These are phyloP conservation scores for Oryzias celebensis DNA, from an alignment of 2,113 vertebrate species.

Conservation along the genomic window DNA sequence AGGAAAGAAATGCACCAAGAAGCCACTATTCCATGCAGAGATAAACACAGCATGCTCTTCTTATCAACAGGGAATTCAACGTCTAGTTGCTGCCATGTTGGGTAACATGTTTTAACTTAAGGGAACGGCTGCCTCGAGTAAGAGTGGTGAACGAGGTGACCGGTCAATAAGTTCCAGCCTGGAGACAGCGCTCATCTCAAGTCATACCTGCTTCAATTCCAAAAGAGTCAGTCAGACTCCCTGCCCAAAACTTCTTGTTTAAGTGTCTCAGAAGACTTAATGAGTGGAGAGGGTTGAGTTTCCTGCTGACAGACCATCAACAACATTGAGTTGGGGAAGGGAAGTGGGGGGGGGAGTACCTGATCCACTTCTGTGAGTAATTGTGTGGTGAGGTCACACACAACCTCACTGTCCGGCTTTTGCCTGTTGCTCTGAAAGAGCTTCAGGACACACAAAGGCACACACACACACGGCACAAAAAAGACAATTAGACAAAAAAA, in stretches of 20 bases:
- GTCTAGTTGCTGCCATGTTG: conserved; percentile 29
- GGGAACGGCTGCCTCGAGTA: neutral
- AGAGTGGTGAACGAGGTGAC: conserved; percentile 1
- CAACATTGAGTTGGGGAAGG: conserved; percentile 22
- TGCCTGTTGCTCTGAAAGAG: conserved; percentile 86
- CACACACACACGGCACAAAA: conserved; percentile 44
- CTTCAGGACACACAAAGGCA: conserved; percentile 73
- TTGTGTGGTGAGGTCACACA: conserved; percentile 75
- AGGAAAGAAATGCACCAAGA: conserved; percentile 32
- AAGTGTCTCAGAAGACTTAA: conserved; percentile 43
- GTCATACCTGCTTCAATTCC: conserved; percentile 54
- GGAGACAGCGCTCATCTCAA: conserved; percentile 7
- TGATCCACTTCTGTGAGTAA: conserved; percentile 88
- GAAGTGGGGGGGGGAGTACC: conserved; percentile 77
- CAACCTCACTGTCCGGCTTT: conserved; percentile 73
- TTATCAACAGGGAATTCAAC: conserved; percentile 73
- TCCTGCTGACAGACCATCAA: conserved; percentile 72
- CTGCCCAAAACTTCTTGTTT: conserved; percentile 65
- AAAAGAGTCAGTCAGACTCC: conserved; percentile 58
- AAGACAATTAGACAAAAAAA: conserved; percentile 46
- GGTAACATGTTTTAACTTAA: conserved; percentile 9
- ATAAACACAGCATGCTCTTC: conserved; percentile 32
- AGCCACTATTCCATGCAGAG: conserved; percentile 43
- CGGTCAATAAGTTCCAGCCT: conserved; percentile 9
- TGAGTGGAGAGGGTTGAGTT: conserved; percentile 64